Percentiles rank a stretch among this genome's conserved stretches.
Evolutionary conservation across 2,888 invertebrate species (phyloP).

Genomic region (Clistopyga incitator): DNA sequence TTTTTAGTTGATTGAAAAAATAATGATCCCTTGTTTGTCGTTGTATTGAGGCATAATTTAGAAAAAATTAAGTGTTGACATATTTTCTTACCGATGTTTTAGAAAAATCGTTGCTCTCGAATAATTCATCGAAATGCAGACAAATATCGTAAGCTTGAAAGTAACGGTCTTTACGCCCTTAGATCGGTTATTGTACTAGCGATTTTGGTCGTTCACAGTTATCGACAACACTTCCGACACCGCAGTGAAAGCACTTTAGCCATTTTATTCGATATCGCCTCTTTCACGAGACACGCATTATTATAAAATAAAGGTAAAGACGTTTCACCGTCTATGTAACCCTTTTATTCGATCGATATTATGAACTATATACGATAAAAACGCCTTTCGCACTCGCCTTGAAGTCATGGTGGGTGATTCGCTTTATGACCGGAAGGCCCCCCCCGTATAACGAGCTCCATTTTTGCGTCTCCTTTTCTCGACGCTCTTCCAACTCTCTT

Average conservation of each 20-base stretch:
- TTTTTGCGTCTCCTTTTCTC: background rate
- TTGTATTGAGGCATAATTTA: too few species aligned
- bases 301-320: conserved; percentile 48
- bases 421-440: conserved; percentile 1
- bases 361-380: background rate
- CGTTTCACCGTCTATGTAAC: conserved; percentile 15
- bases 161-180: too few species aligned
- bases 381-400: background rate
- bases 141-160: too few species aligned
- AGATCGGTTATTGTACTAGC: background rate
- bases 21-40: too few species aligned
- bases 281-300: conserved; percentile 36
- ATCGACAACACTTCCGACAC: conserved; percentile 21
- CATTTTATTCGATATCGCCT: conserved; percentile 40
- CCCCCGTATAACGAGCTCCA: background rate
- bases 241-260: conserved; percentile 27
- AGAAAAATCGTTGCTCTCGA: too few species aligned
- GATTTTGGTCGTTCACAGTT: background rate
- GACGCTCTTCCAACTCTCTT: background rate
- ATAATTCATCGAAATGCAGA: too few species aligned
- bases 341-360: conserved; percentile 45
- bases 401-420: conserved; percentile 16
- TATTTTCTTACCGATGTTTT: too few species aligned
- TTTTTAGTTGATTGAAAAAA: too few species aligned
- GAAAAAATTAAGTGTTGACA: too few species aligned